Evolutionary conservation across 2,888 invertebrate genomes (phyloP), one percentile per base, ranked within the genome.

Genomic region (Leucoptera coffeella): DNA sequence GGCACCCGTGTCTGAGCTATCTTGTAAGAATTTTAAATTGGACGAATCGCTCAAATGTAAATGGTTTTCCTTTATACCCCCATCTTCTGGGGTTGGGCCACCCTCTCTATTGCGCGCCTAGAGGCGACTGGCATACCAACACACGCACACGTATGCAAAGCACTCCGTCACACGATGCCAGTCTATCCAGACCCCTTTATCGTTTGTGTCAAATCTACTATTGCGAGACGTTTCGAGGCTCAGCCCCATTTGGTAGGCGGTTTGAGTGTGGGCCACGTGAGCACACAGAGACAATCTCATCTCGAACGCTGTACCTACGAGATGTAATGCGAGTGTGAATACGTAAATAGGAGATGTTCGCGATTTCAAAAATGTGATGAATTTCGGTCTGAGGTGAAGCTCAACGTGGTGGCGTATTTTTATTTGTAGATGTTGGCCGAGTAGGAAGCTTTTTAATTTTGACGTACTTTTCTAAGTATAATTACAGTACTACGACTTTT

Each of bases 11-110:
- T 62, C 67, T 65, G 59, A 61, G 67, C 60, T 65, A 65, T 67
- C 69, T 69, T 64, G 65, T 67, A 72, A 67, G 71, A 72, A 71
- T 72, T 72, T 72, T 72, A 72, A 71, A 72, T 72, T 72, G 72
- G 72, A 71, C 71, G 71, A 71, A 72, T 71, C 71, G 72, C 72
- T 71, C 72, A 72, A 71, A 72, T 71, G 72, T 72, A 72, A 72
- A 72, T 71, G 72, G 71, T 69, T 71, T 71, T 71, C 72, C 69
- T 71, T 71, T 72, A 69, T 71, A 59, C 37, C 67, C 65, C 65
- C 67, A 65, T 64, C 67, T 65, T 61, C 62, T 53, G 42, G 51
- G 56, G 58, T 60, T 52, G 14, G 57, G 52, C 65, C 61, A 57
- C 60, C 62, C 59, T 61, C 47, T 59, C 64, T 62, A 61, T 62